Conservation (phyloP, 2,888 invertebrate species). For the Spodoptera picta region DNA sequence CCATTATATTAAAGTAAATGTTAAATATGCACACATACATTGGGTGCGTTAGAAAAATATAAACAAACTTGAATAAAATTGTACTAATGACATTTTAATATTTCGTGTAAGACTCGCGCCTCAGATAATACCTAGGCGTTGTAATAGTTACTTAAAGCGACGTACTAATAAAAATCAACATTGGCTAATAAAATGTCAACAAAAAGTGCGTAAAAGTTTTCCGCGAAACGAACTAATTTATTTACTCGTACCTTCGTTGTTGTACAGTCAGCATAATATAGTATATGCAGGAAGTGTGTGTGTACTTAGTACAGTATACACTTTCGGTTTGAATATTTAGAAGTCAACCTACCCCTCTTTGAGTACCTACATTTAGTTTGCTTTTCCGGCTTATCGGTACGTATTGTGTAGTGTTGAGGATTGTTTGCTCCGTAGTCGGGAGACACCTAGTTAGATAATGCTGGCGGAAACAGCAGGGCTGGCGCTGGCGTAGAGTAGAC, state of each 20-base stretch:
- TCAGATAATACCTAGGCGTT: slow-evolving; percentile 8
- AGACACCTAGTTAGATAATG: slow-evolving; percentile 21
- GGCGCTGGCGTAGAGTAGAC: slow-evolving; percentile 42
- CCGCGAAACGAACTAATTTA: slow-evolving; percentile 10
- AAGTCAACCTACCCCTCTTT: slow-evolving; percentile 42
- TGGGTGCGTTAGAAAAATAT: slow-evolving; percentile 6
- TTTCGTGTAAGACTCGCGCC: neutral
- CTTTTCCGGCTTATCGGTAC: slow-evolving; percentile 56
- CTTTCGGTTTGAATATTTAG: slow-evolving; percentile 31
- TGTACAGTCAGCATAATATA: slow-evolving; percentile 38
- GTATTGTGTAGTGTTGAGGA: slow-evolving; percentile 52
- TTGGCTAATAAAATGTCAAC: slow-evolving; percentile 14
- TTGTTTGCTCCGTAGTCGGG: slow-evolving; percentile 41
- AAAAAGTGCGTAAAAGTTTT: slow-evolving; percentile 20
- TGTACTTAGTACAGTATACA: slow-evolving; percentile 25
- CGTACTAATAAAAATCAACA: slow-evolving; percentile 41
- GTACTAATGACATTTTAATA: slow-evolving; percentile 8
- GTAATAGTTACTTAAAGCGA: slow-evolving; percentile 1
- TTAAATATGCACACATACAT: neutral
- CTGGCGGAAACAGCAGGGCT: slow-evolving; percentile 23
- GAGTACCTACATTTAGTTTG: slow-evolving; percentile 55
- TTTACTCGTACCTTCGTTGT: slow-evolving; percentile 20
- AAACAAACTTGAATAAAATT: neutral
- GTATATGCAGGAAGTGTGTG: slow-evolving; percentile 22
- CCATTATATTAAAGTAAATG: slow-evolving; percentile 3